Conservation (phyloP, 2,113 vertebrate species). For the Paradisaea rubra region DNA sequence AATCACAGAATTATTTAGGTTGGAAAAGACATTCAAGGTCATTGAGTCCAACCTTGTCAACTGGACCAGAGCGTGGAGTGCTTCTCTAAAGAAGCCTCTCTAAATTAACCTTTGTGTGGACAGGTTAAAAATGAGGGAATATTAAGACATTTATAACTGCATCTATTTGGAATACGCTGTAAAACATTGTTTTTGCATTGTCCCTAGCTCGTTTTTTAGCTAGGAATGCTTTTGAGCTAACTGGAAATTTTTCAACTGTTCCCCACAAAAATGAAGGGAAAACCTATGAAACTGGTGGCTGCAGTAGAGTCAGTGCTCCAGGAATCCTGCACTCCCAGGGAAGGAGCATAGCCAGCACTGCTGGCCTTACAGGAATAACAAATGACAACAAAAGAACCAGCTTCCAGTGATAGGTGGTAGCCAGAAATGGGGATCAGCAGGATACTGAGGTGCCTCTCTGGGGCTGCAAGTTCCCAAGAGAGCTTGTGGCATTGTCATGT, state of each 20-base stretch:
- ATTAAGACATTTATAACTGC: neutral
- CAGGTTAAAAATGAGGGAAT: neutral
- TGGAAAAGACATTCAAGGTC: neutral
- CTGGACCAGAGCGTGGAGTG: neutral
- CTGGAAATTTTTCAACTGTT: neutral
- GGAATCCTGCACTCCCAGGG: neutral
- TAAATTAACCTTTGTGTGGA: neutral
- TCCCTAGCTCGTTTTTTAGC: neutral
- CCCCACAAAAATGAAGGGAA: neutral
- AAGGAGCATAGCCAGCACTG: neutral
- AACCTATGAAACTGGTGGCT: neutral
- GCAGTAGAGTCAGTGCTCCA: neutral
- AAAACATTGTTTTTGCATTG: neutral
- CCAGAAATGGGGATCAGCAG: neutral
- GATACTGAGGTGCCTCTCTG: neutral
- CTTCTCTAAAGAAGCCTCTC: neutral
- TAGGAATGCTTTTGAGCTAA: neutral
- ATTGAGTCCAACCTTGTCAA: neutral
- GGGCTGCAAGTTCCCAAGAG: neutral
- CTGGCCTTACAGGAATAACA: neutral
- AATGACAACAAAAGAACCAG: neutral
- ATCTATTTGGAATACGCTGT: neutral
- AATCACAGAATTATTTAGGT: neutral
- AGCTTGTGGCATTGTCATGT: neutral
- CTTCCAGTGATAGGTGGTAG: neutral